These are phyloP conservation scores for Centrocercus urophasianus DNA, from an alignment of 2,113 vertebrate species.

Conservation along the genomic window DNA sequence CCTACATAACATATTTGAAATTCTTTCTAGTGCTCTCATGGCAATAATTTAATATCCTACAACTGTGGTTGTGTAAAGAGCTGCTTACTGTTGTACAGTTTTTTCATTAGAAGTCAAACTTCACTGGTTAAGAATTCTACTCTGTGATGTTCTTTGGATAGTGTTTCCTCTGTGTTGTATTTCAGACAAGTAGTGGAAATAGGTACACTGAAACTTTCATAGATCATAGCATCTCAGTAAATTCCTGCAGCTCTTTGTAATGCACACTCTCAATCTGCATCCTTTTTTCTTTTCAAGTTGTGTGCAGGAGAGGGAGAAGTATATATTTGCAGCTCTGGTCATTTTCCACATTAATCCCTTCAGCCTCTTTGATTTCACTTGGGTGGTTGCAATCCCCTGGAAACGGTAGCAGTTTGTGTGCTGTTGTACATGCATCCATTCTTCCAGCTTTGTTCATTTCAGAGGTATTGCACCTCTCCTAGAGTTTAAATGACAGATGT, in stretches of 20 bases:
- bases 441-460: neutral
- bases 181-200: neutral
- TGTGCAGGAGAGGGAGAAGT: neutral
- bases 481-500: neutral
- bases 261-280: neutral
- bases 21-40: conserved; percentile 22
- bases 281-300: neutral
- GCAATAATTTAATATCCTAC: conserved; percentile 49
- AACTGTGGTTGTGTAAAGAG: neutral
- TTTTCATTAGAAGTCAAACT: conserved; percentile 13
- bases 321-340: neutral
- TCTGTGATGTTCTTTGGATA: neutral
- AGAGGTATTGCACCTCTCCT: conserved; percentile 2
- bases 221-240: neutral
- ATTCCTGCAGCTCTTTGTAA: neutral
- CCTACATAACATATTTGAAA: conserved; percentile 51
- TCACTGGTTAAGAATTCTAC: neutral
- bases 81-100: neutral
- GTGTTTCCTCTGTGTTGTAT: neutral
- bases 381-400: neutral
- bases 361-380: neutral
- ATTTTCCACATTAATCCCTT: neutral
- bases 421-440: neutral
- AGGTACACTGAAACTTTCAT: neutral
- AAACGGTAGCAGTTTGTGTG: neutral